A percentile compares a stretch with the other conserved stretches of the same genome.
These are phyloP conservation scores for Hyppa rectilinea DNA, from an alignment of 2,888 invertebrate species.

Conservation along the genomic window DNA sequence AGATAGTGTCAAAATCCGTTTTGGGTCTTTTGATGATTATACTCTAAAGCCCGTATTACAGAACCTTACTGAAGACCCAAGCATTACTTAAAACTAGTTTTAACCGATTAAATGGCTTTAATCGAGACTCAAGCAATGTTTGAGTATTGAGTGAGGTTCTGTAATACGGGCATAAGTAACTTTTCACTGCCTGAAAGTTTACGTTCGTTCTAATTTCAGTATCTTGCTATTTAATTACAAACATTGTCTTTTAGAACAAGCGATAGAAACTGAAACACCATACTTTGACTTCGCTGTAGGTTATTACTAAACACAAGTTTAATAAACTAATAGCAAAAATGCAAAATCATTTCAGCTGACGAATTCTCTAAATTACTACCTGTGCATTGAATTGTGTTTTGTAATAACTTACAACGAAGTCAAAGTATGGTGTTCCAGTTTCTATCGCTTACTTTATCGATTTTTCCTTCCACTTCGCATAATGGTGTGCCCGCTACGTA, in stretches of 20 bases:
- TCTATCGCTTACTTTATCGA: conserved; percentile 62
- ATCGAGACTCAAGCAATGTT: no score
- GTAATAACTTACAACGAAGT: conserved; percentile 36
- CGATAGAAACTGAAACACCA: conserved; percentile 62
- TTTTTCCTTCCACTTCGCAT: conserved; percentile 61
- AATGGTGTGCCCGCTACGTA: conserved; percentile 32
- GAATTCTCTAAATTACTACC: no score
- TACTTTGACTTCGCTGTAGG: conserved; percentile 38
- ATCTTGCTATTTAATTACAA: not conserved
- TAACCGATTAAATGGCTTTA: no score
- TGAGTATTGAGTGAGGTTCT: no score
- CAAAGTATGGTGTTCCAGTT: conserved; percentile 60
- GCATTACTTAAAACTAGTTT: no score
- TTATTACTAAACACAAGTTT: conserved; percentile 19
- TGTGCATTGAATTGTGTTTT: not conserved
- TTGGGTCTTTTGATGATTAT: not conserved
- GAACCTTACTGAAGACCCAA: no score
- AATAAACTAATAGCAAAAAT: not conserved
- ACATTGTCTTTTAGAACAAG: no score
- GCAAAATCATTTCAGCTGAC: not conserved
- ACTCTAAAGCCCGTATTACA: no score
- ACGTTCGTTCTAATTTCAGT: not conserved
- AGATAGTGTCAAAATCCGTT: not conserved
- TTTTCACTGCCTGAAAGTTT: not conserved
- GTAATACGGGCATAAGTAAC: no score